Evolutionary conservation across 1,140 invertebrate genomes (phyloP).

Genomic region (Elysia chlorotica): DNA sequence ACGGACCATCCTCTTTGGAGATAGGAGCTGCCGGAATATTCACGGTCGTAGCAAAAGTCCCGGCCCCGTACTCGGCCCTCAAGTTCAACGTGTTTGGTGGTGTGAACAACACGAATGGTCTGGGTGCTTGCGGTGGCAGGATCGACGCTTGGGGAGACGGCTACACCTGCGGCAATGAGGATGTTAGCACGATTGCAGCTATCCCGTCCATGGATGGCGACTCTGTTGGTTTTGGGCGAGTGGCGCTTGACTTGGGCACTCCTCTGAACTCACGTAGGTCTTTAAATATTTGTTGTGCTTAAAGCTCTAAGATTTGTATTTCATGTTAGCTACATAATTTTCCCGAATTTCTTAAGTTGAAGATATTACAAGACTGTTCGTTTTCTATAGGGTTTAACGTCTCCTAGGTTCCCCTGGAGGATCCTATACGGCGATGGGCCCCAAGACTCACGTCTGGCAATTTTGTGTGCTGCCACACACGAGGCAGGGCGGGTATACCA

Average conservation of each 20-base stretch:
- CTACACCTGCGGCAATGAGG: slow-evolving; percentile 41
- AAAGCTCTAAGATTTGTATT: no score
- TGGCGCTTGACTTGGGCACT: slow-evolving; percentile 34
- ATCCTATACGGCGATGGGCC: no score
- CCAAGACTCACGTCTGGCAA: no score
- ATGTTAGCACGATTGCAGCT: neutral
- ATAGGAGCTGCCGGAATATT: slow-evolving; percentile 41
- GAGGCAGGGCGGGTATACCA: no score
- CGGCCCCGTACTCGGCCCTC: slow-evolving; percentile 32
- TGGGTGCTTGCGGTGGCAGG: slow-evolving; percentile 45
- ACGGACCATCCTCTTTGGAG: slow-evolving; percentile 32
- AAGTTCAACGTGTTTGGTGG: slow-evolving; percentile 45
- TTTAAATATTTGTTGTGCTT: no score
- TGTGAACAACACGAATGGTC: slow-evolving; percentile 43
- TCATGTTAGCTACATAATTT: no score
- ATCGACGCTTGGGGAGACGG: slow-evolving; percentile 31
- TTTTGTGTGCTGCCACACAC: no score
- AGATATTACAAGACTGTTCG: no score
- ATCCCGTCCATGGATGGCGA: slow-evolving; percentile 21
- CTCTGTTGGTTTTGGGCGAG: slow-evolving; percentile 35
- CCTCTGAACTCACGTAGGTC: slow-evolving; percentile 47
- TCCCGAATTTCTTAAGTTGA: no score
- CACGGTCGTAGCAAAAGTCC: slow-evolving; percentile 43
- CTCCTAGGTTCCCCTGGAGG: no score
- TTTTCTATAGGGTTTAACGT: no score